Evolutionary conservation across 2,113 vertebrate genomes (phyloP).

Genomic region (Ctenodactylus gundi): DNA sequence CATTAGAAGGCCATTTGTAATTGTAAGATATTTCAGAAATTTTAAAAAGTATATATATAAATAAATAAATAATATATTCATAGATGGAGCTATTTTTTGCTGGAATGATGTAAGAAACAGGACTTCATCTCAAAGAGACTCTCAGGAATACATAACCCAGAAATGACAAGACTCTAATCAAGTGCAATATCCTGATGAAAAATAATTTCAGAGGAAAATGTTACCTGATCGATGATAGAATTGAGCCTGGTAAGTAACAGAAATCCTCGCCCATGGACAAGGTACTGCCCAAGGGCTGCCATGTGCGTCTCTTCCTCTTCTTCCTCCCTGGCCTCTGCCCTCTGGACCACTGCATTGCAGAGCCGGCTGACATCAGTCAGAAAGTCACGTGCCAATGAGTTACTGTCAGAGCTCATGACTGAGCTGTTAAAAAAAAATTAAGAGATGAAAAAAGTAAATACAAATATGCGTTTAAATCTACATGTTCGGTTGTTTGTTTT

Average conservation of each 20-base stretch:
- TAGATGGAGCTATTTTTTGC: not conserved
- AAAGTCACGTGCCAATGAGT: slow-evolving; percentile 97
- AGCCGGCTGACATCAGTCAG: slow-evolving; percentile 96
- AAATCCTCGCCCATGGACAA: slow-evolving; percentile 94
- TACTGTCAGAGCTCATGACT: slow-evolving; percentile 97
- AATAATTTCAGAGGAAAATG: not conserved
- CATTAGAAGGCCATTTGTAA: slow-evolving; percentile 18
- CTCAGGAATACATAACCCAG: not conserved
- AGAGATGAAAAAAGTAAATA: slow-evolving; percentile 38
- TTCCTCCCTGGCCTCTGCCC: slow-evolving; percentile 90
- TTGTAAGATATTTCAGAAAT: not conserved
- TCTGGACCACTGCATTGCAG: slow-evolving; percentile 95
- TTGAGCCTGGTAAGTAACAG: slow-evolving; percentile 93
- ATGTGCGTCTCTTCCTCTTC: slow-evolving; percentile 97
- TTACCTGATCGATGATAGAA: slow-evolving; percentile 94
- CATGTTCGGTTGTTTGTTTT: slow-evolving; percentile 27
- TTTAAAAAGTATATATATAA: slow-evolving; percentile 46
- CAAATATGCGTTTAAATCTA: not conserved
- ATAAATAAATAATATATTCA: slow-evolving; percentile 9
- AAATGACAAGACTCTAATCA: not conserved
- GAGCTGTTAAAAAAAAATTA: slow-evolving; percentile 85
- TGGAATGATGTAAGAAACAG: not conserved
- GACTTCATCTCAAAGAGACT: slow-evolving; percentile 25
- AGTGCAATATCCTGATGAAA: not conserved
- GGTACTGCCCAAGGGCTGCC: slow-evolving; percentile 95